phyloP scores from a whole-genome alignment of 2,113 vertebrate species.

The Lepus americanus region DNA sequence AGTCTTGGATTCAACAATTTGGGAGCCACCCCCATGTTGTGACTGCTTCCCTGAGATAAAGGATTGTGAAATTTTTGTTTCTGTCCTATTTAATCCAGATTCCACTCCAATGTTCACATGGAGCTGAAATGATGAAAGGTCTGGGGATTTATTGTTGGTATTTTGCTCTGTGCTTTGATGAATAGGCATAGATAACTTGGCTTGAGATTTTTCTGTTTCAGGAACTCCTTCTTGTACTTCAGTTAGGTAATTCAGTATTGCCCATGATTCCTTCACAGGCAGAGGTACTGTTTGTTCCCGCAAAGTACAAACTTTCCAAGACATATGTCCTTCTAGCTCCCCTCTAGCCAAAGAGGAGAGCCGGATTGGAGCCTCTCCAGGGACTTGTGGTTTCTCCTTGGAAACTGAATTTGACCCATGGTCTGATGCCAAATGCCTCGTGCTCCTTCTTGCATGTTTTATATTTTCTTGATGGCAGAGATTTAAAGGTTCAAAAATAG shows the following conservation, averaged over 20 bases:
- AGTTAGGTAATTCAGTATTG: constrained; percentile 50
- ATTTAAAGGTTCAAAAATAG: constrained; percentile 6
- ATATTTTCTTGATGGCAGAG: constrained; percentile 43
- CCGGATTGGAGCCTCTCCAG: neutral
- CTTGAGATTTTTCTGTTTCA: constrained; percentile 52
- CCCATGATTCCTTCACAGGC: constrained; percentile 74
- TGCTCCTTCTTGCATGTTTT: constrained; percentile 29
- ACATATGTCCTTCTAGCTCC: constrained; percentile 74
- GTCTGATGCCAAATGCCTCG: constrained; percentile 44
- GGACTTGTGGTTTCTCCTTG: neutral
- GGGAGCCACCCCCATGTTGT: neutral
- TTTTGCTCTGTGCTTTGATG: constrained; percentile 52
- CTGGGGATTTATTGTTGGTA: constrained; percentile 41
- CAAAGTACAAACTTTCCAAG: constrained; percentile 73
- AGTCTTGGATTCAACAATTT: constrained; percentile 47
- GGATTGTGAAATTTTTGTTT: constrained; percentile 64
- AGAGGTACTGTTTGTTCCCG: constrained; percentile 64
- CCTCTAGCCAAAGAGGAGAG: constrained; percentile 61
- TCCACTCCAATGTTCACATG: constrained; percentile 49
- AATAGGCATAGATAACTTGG: constrained; percentile 30
- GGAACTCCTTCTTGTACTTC: constrained; percentile 42
- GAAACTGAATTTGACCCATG: neutral
- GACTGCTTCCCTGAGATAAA: constrained; percentile 33
- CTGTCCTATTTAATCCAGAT: constrained; percentile 49
- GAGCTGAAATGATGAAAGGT: constrained; percentile 54